Percentiles rank a stretch among this genome's conserved stretches.
These are phyloP conservation scores for Ceyx melanurus DNA, from an alignment of 2,113 vertebrate species.

Conservation along the genomic window DNA sequence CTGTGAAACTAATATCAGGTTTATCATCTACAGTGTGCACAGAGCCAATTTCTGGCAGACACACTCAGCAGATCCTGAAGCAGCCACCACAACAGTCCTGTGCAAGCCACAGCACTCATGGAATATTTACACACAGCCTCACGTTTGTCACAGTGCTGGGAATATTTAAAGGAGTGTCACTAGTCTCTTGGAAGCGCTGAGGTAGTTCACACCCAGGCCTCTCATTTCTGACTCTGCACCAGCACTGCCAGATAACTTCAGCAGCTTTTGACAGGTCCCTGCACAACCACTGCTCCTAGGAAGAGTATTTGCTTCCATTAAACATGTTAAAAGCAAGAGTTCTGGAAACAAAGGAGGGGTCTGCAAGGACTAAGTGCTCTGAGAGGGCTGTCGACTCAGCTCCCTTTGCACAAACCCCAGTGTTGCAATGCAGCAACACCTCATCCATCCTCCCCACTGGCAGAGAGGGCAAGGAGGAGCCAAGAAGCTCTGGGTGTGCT, in stretches of 20 bases:
- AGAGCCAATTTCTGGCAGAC: conserved; percentile 18
- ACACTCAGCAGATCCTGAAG: neutral
- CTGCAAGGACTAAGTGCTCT: neutral
- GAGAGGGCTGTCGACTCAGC: neutral
- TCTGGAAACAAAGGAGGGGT: neutral
- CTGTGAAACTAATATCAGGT: neutral
- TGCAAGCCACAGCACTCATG: conserved; percentile 5
- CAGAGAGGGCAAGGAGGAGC: rapidly evolving
- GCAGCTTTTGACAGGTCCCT: neutral
- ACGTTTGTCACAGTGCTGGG: conserved; percentile 19
- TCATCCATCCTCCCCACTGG: neutral
- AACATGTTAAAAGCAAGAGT: neutral
- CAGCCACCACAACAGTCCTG: conserved; percentile 27
- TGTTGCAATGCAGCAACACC: neutral
- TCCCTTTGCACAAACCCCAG: neutral
- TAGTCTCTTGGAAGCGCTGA: neutral
- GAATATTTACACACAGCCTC: conserved; percentile 34
- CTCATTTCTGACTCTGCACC: neutral
- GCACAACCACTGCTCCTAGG: neutral
- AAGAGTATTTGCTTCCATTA: neutral
- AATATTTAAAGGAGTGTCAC: conserved; percentile 51
- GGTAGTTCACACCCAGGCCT: neutral
- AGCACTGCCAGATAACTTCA: neutral
- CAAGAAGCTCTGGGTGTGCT: neutral
- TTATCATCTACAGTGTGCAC: neutral